Evolutionary conservation across 2,797 vertebrate genomes (phyloP).

Genomic region (Epinephelus awoara): DNA sequence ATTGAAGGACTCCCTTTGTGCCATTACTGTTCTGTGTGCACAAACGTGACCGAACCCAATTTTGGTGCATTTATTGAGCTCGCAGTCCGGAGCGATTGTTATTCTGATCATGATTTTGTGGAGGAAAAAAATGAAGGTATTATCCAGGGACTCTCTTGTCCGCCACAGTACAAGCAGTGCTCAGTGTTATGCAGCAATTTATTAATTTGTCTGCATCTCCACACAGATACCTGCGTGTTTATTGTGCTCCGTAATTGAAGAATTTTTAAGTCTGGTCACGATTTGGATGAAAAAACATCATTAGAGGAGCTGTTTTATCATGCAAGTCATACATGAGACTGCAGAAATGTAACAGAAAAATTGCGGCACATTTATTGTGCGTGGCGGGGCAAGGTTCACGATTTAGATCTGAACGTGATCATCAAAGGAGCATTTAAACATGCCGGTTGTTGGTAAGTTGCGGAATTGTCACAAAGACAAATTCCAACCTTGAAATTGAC

Average conservation of each 20-base stretch:
- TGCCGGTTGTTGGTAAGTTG: background rate
- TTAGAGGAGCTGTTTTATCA: background rate
- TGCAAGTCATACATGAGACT: background rate
- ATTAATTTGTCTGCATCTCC: constrained; percentile 4
- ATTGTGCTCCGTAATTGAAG: background rate
- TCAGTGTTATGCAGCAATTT: background rate
- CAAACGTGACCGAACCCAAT: background rate
- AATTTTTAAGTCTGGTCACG: constrained; percentile 3
- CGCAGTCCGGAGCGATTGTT: background rate
- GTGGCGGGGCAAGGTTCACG: background rate
- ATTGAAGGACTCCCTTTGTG: constrained; percentile 10
- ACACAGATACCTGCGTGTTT: constrained; percentile 2
- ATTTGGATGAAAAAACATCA: constrained; percentile 7
- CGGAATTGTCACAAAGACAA: constrained; percentile 9
- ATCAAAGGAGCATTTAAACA: background rate
- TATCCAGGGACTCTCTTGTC: background rate
- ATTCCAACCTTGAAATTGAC: background rate
- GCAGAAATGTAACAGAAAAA: constrained; percentile 1
- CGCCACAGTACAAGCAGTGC: background rate
- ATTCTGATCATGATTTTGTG: constrained; percentile 8
- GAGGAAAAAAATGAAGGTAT: constrained; percentile 2
- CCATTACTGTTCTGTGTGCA: background rate
- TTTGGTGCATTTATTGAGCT: background rate
- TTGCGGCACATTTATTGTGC: background rate
- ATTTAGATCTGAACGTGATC: background rate